Conservation (phyloP, 1,140 invertebrate species). For the Drosophila sucinea region DNA sequence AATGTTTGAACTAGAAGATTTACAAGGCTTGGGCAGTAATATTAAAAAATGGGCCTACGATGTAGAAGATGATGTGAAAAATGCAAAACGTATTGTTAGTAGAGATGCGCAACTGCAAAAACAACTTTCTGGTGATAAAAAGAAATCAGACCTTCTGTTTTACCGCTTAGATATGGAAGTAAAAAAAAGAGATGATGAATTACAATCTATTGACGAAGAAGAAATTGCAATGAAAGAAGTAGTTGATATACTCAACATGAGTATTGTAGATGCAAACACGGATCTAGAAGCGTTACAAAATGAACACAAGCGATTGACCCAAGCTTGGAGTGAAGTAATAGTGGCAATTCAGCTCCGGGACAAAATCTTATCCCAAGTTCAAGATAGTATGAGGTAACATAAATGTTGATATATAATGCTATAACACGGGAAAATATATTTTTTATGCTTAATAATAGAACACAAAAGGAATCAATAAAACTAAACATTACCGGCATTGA, state of each 20-base stretch:
- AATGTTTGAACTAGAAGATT: conserved; percentile 82
- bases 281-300: conserved; percentile 88
- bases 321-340: conserved; percentile 89
- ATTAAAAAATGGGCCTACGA: conserved; percentile 84
- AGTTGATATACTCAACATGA: conserved; percentile 83
- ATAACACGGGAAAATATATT: neutral
- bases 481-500: conserved; percentile 85
- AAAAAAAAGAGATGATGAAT: conserved; percentile 84
- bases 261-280: conserved; percentile 86
- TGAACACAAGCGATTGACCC: conserved; percentile 87
- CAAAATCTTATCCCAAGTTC: conserved; percentile 86
- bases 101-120: conserved; percentile 84
- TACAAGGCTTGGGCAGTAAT: conserved; percentile 81
- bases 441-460: conserved; percentile 73
- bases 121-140: conserved; percentile 84
- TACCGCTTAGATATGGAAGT: conserved; percentile 84
- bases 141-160: conserved; percentile 84
- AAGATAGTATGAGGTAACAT: conserved; percentile 55
- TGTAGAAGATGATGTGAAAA: conserved; percentile 83
- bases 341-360: conserved; percentile 88
- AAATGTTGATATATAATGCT: neutral
- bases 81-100: conserved; percentile 84
- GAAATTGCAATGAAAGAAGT: conserved; percentile 83
- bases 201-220: conserved; percentile 83
- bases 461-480: conserved; percentile 85